Evolutionary conservation across 2,888 invertebrate species (phyloP).

Genomic region (Alcis repandata): DNA sequence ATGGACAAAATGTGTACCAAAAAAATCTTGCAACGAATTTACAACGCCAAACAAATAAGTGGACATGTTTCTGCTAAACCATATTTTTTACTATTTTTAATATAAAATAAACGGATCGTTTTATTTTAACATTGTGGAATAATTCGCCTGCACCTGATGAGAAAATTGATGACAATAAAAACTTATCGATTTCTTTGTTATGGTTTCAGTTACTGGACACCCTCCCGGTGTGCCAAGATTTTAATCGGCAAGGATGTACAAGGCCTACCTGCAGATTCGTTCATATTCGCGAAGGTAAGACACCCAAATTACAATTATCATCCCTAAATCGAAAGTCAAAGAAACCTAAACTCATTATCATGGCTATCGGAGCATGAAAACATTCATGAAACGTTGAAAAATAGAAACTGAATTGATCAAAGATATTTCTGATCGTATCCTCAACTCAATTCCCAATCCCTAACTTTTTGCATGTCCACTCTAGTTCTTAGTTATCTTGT

Average conservation of each 20-base stretch:
- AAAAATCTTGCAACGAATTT: slow-evolving; percentile 20
- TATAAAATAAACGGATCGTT: slow-evolving; percentile 1
- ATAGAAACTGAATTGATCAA: slow-evolving; percentile 19
- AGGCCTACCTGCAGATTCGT: slow-evolving; percentile 99
- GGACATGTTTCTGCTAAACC: too few relatives aligned
- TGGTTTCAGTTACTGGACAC: slow-evolving; percentile 99
- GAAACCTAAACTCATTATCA: slow-evolving; percentile 26
- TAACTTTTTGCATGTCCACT: slow-evolving; percentile 34
- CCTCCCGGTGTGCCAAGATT: slow-evolving; percentile 99
- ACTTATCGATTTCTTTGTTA: slow-evolving; percentile 69
- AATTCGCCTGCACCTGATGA: slow-evolving; percentile 62
- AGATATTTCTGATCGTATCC: slow-evolving; percentile 25
- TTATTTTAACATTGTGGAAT: slow-evolving; percentile 63
- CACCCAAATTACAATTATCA: not conserved
- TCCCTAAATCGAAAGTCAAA: slow-evolving; percentile 16
- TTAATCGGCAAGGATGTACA: slow-evolving; percentile 99
- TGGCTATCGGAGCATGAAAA: slow-evolving; percentile 31
- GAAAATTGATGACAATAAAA: slow-evolving; percentile 57
- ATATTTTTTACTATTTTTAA: not conserved
- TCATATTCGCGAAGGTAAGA: slow-evolving; percentile 98
- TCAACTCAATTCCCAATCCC: slow-evolving; percentile 23
- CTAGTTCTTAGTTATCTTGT: slow-evolving; percentile 34
- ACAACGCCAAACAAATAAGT: too few relatives aligned
- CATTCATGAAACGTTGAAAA: slow-evolving; percentile 12
- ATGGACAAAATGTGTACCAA: slow-evolving; percentile 2